Conservation (phyloP, 2,113 vertebrate species). For the Sterna hirundo region DNA sequence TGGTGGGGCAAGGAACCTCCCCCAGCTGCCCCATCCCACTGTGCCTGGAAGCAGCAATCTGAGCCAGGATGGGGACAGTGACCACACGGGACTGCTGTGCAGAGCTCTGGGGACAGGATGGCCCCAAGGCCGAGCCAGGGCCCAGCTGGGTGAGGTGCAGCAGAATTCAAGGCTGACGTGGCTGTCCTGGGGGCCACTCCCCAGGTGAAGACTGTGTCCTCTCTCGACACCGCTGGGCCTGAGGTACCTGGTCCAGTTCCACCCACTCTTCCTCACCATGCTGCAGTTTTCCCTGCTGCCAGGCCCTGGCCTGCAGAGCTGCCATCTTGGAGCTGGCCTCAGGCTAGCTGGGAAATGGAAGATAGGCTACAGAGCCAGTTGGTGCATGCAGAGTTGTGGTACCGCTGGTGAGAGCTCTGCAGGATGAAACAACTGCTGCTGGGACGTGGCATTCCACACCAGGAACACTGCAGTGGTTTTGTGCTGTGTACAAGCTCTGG, state of each 20-base stretch:
- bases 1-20: no score
- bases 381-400: background rate
- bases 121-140: background rate
- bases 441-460: background rate
- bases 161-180: background rate
- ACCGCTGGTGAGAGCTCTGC: background rate
- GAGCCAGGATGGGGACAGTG: background rate
- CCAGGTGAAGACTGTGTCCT: no score
- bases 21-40: fast-evolving
- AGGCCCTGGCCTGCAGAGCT: fast-evolving
- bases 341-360: background rate
- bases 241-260: background rate
- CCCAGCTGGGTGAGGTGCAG: background rate
- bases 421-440: background rate
- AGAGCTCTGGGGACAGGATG: fast-evolving
- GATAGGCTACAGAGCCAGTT: background rate
- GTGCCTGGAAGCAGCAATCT: background rate
- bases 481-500: background rate
- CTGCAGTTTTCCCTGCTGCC: background rate
- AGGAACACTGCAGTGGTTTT: background rate
- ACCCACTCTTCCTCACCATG: fast-evolving
- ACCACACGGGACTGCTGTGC: background rate
- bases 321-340: background rate
- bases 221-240: fast-evolving
- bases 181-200: background rate